These are phyloP conservation scores for Papio anubis DNA, from an alignment of 2,113 vertebrate genomes.

Conservation along the genomic window DNA sequence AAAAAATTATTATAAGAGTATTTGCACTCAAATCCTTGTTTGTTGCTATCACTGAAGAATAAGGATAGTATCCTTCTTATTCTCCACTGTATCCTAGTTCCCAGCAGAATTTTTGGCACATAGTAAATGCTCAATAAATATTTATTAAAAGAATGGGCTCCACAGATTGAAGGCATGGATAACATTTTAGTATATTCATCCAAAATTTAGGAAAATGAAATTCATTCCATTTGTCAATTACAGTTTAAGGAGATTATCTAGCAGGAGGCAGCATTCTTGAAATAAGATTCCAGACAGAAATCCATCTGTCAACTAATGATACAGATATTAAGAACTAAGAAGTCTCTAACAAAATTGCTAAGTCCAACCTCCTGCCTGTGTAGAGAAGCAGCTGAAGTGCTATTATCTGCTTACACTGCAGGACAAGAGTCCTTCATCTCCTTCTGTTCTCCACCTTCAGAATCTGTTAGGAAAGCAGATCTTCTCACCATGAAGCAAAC, in stretches of 20 bases:
- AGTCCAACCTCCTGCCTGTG: slow-evolving; percentile 45
- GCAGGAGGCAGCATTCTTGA: slow-evolving; percentile 56
- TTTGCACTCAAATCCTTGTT: neutral
- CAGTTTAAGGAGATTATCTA: slow-evolving; percentile 71
- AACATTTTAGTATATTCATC: neutral
- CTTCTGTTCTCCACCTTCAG: slow-evolving; percentile 42
- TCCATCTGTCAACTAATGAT: slow-evolving; percentile 71
- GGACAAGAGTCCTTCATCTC: slow-evolving; percentile 45
- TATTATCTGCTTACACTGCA: slow-evolving; percentile 21
- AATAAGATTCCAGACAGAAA: slow-evolving; percentile 62
- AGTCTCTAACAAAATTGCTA: slow-evolving; percentile 15
- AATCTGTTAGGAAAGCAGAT: slow-evolving; percentile 58
- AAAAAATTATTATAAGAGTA: slow-evolving; percentile 6
- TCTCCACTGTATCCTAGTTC: neutral
- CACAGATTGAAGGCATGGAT: slow-evolving; percentile 31
- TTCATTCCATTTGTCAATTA: slow-evolving; percentile 65
- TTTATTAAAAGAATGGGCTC: slow-evolving; percentile 46
- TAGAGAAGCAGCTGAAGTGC: slow-evolving; percentile 39
- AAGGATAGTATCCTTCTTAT: neutral
- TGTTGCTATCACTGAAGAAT: neutral
- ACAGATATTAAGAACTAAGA: slow-evolving; percentile 68
- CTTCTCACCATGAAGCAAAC: neutral
- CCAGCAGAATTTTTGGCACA: slow-evolving; percentile 7
- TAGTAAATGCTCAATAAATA: slow-evolving; percentile 62
- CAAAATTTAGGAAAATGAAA: slow-evolving; percentile 57